These are phyloP conservation scores for Leucophora obtusa DNA, from an alignment of 2,888 invertebrate species.

Conservation along the genomic window DNA sequence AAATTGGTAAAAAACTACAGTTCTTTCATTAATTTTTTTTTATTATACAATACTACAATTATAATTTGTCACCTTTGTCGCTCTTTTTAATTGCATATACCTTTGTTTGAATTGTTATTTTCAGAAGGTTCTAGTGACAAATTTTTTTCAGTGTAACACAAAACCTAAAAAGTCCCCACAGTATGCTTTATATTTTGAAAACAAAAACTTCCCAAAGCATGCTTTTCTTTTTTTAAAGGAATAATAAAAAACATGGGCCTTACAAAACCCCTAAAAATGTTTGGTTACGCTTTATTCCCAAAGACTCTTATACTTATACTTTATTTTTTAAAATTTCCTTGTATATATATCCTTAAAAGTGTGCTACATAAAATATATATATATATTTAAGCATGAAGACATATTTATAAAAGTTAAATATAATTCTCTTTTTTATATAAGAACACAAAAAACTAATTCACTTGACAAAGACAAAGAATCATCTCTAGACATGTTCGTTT, in stretches of 20 bases:
- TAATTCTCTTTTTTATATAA: constrained; percentile 31
- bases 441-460: constrained; percentile 26
- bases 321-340: not conserved
- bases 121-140: no score
- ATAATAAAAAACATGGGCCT: no score
- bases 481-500: not conserved
- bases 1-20: no score
- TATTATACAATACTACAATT: no score
- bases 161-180: not conserved
- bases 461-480: constrained; percentile 32
- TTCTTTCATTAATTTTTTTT: no score
- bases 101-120: no score
- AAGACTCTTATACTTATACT: not conserved
- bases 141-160: no score
- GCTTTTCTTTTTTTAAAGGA: no score
- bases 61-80: no score
- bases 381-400: constrained; percentile 51
- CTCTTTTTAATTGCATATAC: no score
- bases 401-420: constrained; percentile 53
- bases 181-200: no score
- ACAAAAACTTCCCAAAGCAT: no score
- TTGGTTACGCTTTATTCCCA: not conserved
- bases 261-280: not conserved
- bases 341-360: not conserved
- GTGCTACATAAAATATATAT: not conserved